phyloP scores from a whole-genome alignment of 2,113 vertebrate genomes.

The Bubo bubo region DNA sequence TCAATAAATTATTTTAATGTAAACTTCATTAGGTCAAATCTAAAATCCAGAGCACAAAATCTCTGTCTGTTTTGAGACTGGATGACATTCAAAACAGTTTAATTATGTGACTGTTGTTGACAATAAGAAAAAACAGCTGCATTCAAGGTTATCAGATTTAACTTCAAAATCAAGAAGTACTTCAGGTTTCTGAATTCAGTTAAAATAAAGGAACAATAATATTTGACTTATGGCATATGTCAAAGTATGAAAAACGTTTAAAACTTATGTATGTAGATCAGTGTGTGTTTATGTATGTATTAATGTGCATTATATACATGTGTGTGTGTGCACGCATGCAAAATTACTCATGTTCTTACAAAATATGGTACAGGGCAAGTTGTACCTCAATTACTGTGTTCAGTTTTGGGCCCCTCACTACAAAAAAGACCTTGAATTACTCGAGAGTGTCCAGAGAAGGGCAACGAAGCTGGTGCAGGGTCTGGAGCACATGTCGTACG shows the following conservation, averaged over 20 bases:
- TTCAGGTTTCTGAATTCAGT: neutral
- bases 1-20: neutral
- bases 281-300: neutral
- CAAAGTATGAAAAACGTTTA: neutral
- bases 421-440: too few relatives aligned
- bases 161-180: neutral
- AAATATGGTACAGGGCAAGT: fast-evolving
- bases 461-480: too few relatives aligned
- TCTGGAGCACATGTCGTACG: too few relatives aligned
- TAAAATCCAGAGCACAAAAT: neutral
- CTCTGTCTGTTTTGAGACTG: neutral
- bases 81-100: neutral
- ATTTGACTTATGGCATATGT: neutral
- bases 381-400: neutral
- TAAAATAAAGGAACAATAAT: neutral
- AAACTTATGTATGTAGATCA: neutral
- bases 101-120: neutral
- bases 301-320: fast-evolving
- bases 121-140: neutral
- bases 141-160: neutral
- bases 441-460: too few relatives aligned
- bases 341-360: neutral
- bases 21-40: neutral
- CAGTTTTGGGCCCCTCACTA: too few relatives aligned
- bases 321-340: neutral